Percentiles rank a stretch among this genome's conserved stretches.
These are phyloP conservation scores for Pangasius sanitwongsei DNA, from an alignment of 2,797 vertebrate genomes.

Conservation along the genomic window DNA sequence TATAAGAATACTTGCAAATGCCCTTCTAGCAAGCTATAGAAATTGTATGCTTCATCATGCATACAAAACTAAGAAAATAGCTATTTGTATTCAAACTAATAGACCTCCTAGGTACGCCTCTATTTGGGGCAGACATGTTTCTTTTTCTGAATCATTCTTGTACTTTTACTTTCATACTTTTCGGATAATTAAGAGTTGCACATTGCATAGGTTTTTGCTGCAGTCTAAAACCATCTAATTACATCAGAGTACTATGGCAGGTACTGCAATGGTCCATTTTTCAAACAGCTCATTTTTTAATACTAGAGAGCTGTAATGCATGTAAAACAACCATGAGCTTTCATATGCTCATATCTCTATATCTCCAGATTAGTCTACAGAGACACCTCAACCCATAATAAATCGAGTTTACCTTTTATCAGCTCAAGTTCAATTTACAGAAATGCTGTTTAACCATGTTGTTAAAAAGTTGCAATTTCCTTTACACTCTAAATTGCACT, in stretches of 20 bases:
- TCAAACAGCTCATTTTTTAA: background rate
- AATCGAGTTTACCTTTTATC: background rate
- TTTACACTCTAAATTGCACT: background rate
- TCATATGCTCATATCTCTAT: background rate
- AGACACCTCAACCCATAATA: background rate
- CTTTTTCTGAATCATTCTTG: background rate
- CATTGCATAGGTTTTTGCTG: background rate
- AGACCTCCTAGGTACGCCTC: too few species aligned
- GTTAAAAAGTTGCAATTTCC: background rate
- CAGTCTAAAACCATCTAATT: background rate
- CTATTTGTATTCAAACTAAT: background rate
- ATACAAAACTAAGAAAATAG: background rate
- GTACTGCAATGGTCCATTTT: background rate
- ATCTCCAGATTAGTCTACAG: background rate
- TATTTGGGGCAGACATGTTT: background rate
- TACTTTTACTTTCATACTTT: background rate
- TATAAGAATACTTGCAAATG: background rate
- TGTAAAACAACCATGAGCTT: background rate
- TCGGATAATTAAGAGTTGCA: background rate
- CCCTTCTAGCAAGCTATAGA: background rate
- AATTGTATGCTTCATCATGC: background rate
- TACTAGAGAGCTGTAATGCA: background rate
- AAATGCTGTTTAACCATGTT: background rate
- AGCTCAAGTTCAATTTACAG: background rate
- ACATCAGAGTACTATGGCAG: background rate